Conservation (phyloP, 2,797 vertebrate species). For the Phalanger gymnotis region DNA sequence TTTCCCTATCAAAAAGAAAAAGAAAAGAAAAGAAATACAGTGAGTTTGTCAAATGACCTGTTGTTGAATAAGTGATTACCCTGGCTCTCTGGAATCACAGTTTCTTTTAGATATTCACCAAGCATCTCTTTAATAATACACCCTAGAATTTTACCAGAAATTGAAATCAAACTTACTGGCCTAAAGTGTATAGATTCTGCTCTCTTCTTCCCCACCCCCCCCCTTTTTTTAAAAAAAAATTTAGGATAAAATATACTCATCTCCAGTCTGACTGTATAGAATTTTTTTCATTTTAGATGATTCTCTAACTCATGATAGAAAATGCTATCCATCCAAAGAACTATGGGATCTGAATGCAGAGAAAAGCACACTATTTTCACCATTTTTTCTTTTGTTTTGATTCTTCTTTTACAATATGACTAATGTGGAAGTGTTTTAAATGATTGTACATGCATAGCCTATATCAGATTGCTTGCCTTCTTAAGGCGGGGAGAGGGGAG, state of each 20-base stretch:
- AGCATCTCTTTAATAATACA: not conserved
- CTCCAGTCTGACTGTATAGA: not conserved
- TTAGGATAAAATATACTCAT: not conserved
- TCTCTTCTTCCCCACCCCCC: too few relatives aligned
- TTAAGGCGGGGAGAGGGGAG: too few relatives aligned
- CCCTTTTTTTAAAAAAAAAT: not conserved
- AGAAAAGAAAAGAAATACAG: not conserved
- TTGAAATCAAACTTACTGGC: not conserved
- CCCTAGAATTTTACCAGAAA: not conserved
- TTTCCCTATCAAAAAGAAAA: not conserved
- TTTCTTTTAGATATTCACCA: not conserved
- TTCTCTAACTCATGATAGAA: too few relatives aligned
- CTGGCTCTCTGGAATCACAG: not conserved
- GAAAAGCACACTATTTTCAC: too few relatives aligned
- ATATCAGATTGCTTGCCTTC: too few relatives aligned
- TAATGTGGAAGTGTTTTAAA: too few relatives aligned
- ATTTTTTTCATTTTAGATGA: not conserved
- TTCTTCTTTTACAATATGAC: too few relatives aligned
- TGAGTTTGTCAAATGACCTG: not conserved
- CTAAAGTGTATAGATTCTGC: not conserved
- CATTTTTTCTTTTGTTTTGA: too few relatives aligned
- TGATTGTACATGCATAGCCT: too few relatives aligned
- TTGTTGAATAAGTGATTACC: not conserved
- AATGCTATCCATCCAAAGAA: too few relatives aligned
- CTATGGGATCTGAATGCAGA: too few relatives aligned